These are phyloP conservation scores for Phortica magna DNA, from an alignment of 2,888 invertebrate species.

Conservation along the genomic window DNA sequence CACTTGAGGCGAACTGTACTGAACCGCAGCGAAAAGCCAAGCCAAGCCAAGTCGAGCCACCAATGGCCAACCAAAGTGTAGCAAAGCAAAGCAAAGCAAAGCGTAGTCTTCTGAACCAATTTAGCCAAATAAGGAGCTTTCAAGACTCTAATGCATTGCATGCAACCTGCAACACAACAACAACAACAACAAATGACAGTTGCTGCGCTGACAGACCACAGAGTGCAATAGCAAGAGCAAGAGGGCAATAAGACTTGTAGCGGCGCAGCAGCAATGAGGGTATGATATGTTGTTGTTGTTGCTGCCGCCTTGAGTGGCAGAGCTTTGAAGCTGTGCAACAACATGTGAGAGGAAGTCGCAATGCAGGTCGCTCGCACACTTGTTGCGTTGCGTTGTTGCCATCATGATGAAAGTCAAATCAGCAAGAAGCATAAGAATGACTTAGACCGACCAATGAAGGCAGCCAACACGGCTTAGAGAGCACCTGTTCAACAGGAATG, in stretches of 20 bases:
- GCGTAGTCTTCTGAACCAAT: slow-evolving; percentile 68
- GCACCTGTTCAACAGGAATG: neutral
- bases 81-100: too few species aligned
- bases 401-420: slow-evolving; percentile 7
- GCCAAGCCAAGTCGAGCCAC: slow-evolving; percentile 22
- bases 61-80: slow-evolving; percentile 33
- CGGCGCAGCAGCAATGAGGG: neutral
- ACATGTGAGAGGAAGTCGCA: neutral
- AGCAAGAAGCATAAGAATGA: neutral
- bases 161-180: slow-evolving; percentile 58
- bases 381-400: too few species aligned
- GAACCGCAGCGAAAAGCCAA: slow-evolving; percentile 28
- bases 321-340: too few species aligned
- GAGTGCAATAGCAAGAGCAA: neutral
- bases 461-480: too few species aligned
- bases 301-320: neutral
- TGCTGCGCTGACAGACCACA: slow-evolving; percentile 43
- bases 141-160: slow-evolving; percentile 71
- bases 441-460: neutral
- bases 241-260: neutral
- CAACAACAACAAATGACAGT: slow-evolving; percentile 38
- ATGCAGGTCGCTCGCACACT: neutral
- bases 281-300: neutral
- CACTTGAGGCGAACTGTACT: slow-evolving; percentile 30
- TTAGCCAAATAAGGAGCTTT: slow-evolving; percentile 74